Base-by-base conservation (phyloP, 2,113 vertebrate species). In the Dermatemys mawii region DNA sequence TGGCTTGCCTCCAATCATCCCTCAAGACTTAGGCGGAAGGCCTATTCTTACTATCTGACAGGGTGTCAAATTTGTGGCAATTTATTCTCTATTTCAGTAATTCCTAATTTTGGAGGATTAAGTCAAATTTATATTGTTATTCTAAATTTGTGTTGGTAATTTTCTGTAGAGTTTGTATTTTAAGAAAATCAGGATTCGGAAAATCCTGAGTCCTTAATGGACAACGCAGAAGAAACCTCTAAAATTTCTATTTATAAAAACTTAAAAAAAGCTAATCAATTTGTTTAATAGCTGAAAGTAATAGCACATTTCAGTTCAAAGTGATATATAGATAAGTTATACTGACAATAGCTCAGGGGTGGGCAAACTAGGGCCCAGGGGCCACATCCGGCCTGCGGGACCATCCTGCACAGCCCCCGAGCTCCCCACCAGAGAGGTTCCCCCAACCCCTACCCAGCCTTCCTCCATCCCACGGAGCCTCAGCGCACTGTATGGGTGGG, bases 51-150 rank as follows among this genome's bases (percentile, higher is more conserved):
- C 4, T 3, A 9, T 4, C 16, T 32, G 32, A 55, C 3, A 4
- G 5, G 51, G 8, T 87, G 8, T 29, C 2, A 17, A 38, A 49
- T 78, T 49, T 11, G 48, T 85, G 19, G 63, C 21, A 67, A 78
- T 2, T 32, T 4, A 81, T 35, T 26, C 6, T 54, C 35, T 46
- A 8, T 10, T 91, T 2, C 27, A 86, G 82, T 5, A 55, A 92
- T 12, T 2, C 8, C 21, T 49, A 88, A 44, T 82, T 27, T 55
- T 50, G 48, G 81, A 35, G 4, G 6, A 16, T 4, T 4, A 35
- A 3, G 17, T 76, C 16, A 93, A 83, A 92, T 44, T 41, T 11
- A 67, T 0, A 0, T 2, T 1, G 50, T 8, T 54, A 11, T 12
- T 60, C 89, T 79, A 38, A 44, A 46, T 16, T 83, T 88, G 78